Percentiles rank a stretch among this genome's conserved stretches.
Evolutionary conservation across 2,888 invertebrate species (phyloP).

Genomic region (Lissonota sp.): DNA sequence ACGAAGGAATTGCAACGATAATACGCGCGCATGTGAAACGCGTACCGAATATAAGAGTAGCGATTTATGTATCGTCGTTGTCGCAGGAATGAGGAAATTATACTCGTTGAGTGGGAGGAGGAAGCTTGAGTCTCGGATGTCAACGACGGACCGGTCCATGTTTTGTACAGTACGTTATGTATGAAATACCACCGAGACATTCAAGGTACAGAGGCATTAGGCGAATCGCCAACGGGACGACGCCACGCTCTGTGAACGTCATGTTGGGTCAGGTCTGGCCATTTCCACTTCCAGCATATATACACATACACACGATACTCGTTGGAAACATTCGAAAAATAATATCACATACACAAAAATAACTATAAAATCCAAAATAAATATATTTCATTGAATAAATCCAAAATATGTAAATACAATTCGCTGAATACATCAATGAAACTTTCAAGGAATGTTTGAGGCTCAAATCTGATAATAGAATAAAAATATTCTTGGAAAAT

Average conservation of each 20-base stretch:
- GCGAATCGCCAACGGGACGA: constrained; percentile 74
- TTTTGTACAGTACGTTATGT: constrained; percentile 28
- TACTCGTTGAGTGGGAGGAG: constrained; percentile 66
- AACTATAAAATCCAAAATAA: too few relatives aligned
- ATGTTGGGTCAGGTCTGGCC: constrained; percentile 66
- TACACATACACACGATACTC: too few relatives aligned
- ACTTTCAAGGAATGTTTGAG: too few relatives aligned
- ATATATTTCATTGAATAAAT: too few relatives aligned
- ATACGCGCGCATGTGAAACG: constrained; percentile 18
- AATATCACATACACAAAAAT: too few relatives aligned
- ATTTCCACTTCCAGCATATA: constrained; percentile 29
- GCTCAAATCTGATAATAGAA: too few relatives aligned
- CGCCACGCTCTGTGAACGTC: constrained; percentile 75
- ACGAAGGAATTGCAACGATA: constrained; percentile 16
- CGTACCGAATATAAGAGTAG: constrained; percentile 17
- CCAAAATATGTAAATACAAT: too few relatives aligned
- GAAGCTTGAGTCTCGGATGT: constrained; percentile 74
- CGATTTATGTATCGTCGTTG: constrained; percentile 37
- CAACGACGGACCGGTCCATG: constrained; percentile 73
- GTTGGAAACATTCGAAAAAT: too few relatives aligned
- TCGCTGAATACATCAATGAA: too few relatives aligned
- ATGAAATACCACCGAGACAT: not conserved
- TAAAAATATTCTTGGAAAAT: too few relatives aligned
- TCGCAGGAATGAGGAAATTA: constrained; percentile 75
- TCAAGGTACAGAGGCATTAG: constrained; percentile 58